Evolutionary conservation across 2,113 vertebrate genomes (phyloP).

Genomic region (Macrotus californicus): DNA sequence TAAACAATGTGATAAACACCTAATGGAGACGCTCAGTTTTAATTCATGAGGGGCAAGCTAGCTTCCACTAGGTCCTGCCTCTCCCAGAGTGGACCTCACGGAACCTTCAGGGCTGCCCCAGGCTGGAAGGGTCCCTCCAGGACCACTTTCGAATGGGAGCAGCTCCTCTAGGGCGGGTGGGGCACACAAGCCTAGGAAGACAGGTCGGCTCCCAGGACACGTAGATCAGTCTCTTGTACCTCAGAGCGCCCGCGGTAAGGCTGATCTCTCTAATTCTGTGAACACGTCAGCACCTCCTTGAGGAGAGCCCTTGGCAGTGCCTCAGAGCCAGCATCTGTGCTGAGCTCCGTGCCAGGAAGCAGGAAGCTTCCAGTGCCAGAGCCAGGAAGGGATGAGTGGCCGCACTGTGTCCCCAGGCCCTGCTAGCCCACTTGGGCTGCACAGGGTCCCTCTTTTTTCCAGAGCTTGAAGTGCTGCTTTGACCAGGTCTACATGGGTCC

Average conservation of each 20-base stretch:
- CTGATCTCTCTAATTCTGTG: slow-evolving; percentile 1
- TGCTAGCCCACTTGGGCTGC: background rate
- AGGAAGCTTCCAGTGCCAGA: slow-evolving; percentile 15
- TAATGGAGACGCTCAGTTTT: background rate
- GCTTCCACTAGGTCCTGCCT: background rate
- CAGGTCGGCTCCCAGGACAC: background rate
- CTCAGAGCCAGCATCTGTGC: background rate
- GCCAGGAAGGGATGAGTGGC: background rate
- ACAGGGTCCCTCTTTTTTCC: background rate
- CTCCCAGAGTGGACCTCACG: background rate
- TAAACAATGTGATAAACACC: too few species aligned
- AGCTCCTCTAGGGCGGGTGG: background rate
- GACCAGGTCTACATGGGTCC: background rate
- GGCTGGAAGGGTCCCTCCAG: background rate
- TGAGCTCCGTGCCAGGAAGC: slow-evolving; percentile 40
- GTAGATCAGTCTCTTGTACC: background rate
- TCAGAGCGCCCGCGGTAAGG: background rate
- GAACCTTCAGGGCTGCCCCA: background rate
- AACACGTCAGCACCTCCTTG: background rate
- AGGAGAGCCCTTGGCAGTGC: slow-evolving; percentile 2
- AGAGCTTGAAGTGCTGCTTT: background rate
- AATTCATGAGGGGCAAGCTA: background rate
- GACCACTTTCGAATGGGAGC: too few species aligned
- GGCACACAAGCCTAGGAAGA: background rate
- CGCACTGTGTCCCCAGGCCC: background rate